phyloP scores from a whole-genome alignment of 2,888 invertebrate genomes.

The Chorisops tibialis region DNA sequence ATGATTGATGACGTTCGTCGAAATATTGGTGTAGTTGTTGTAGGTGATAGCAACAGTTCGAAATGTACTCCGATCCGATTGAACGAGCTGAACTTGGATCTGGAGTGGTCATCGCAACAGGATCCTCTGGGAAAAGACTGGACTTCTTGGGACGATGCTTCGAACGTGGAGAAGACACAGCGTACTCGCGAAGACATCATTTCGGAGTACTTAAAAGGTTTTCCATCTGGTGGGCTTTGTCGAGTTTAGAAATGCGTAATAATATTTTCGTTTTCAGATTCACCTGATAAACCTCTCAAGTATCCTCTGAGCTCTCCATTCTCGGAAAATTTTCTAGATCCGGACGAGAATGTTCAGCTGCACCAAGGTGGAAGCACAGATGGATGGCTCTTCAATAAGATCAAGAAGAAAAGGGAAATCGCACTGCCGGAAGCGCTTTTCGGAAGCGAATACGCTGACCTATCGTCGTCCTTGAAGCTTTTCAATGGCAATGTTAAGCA shows the following conservation, averaged over 20 bases:
- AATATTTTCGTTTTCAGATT: background rate
- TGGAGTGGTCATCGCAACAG: constrained; percentile 12
- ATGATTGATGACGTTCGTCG: constrained; percentile 33
- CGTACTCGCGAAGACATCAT: background rate
- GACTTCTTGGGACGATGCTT: background rate
- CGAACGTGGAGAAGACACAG: background rate
- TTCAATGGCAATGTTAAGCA: background rate
- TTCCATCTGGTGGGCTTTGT: background rate
- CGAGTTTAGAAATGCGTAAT: background rate
- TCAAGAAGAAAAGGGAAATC: constrained; percentile 21
- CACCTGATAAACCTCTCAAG: background rate
- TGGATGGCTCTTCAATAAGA: background rate
- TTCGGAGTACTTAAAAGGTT: too few relatives aligned
- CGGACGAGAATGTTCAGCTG: background rate
- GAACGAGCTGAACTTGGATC: constrained; percentile 34
- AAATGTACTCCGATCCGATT: constrained; percentile 34
- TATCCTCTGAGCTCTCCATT: background rate
- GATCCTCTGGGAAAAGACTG: background rate
- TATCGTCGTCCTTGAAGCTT: constrained; percentile 4
- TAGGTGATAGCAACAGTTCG: constrained; percentile 22
- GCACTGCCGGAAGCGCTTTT: constrained; percentile 1
- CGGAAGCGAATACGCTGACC: constrained; percentile 7
- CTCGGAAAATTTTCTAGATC: background rate
- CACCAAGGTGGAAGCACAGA: background rate
- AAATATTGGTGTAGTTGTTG: constrained; percentile 27